Conservation (phyloP, 2,888 invertebrate species). For the Oconnorella tubifera region DNA sequence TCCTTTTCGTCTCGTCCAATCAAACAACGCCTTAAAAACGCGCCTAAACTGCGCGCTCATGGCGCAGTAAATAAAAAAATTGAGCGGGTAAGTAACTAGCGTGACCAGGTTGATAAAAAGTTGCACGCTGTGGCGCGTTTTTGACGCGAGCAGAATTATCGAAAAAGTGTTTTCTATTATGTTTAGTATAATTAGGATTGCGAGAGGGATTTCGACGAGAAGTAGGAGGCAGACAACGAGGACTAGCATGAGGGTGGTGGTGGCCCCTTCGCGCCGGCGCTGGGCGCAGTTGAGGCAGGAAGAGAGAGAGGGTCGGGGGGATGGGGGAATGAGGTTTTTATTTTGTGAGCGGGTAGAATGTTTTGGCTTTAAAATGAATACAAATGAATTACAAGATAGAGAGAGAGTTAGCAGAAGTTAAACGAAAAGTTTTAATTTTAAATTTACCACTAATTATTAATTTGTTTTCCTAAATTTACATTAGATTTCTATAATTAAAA, state of each 20-base stretch:
- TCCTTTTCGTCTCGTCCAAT: not conserved
- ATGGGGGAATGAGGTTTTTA: too few relatives aligned
- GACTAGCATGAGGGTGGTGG: slow-evolving; percentile 40
- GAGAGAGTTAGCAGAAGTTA: too few relatives aligned
- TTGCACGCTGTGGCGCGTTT: slow-evolving; percentile 34
- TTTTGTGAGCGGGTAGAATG: too few relatives aligned
- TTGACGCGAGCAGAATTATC: slow-evolving; percentile 1
- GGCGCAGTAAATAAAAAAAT: slow-evolving; percentile 92
- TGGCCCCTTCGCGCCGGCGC: not conserved
- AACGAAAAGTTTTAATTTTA: too few relatives aligned
- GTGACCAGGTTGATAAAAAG: slow-evolving; percentile 83
- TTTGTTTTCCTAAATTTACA: too few relatives aligned
- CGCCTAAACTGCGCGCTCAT: slow-evolving; percentile 92
- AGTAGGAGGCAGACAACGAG: slow-evolving; percentile 56
- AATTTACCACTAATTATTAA: too few relatives aligned
- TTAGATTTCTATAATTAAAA: too few relatives aligned
- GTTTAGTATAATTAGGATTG: slow-evolving; percentile 64
- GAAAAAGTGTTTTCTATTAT: slow-evolving; percentile 62
- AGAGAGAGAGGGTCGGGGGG: too few relatives aligned
- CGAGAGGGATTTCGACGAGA: slow-evolving; percentile 58
- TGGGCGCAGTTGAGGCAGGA: not conserved
- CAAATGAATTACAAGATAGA: too few relatives aligned
- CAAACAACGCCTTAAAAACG: slow-evolving; percentile 71
- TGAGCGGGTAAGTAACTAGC: slow-evolving; percentile 83
- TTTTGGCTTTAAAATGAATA: too few relatives aligned